Evolutionary conservation across 2,113 vertebrate species (phyloP), one percentile per base, ranked within the genome.

Genomic region (Leptodactylus fuscus): DNA sequence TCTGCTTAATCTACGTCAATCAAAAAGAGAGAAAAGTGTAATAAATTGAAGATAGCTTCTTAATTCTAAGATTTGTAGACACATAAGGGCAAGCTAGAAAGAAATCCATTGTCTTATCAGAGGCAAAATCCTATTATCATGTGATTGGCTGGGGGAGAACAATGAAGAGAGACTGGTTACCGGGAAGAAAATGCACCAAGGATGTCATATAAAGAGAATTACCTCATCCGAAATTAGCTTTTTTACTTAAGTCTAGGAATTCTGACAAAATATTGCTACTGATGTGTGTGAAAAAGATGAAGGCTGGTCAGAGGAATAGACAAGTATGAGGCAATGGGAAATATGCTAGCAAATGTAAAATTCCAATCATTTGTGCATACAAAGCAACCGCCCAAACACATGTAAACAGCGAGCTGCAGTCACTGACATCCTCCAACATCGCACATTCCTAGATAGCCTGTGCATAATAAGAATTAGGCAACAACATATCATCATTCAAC

Each of bases 141-240:
- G 67, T 51, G 81, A 83, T 83, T 83, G 81, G 81, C 34, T 74
- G 70, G 38, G 53, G 41, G 71, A 76, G 82, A 84, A 84, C 65
- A 84, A 76, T 76, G 73, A 62, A 65, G 32, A 27, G 32, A 84
- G 55, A 77, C 74, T 75, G 29, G 82, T 58, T 76, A 84, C 73
- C 32, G 32, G 82, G 82, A 75, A 76, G 82, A 84, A 76, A 76
- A 84, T 77, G 51, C 81, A 83, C 81, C 65, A 83, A 65, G 44
- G 48, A 82, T 24, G 38, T 82, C 29, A 71, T 70, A 71, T 20
- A 53, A 16, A 70, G 81, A 82, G 22, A 36, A 62, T 51, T 49
- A 44, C 71, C 38, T 84, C 41, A 76, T 41, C 70, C 34, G 71
- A 44, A 41, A 62, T 48, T 27, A 55, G 29, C 22, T 83, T 27